phyloP scores from a whole-genome alignment of 2,888 invertebrate genomes.

The Ditylenchus weischeri region DNA sequence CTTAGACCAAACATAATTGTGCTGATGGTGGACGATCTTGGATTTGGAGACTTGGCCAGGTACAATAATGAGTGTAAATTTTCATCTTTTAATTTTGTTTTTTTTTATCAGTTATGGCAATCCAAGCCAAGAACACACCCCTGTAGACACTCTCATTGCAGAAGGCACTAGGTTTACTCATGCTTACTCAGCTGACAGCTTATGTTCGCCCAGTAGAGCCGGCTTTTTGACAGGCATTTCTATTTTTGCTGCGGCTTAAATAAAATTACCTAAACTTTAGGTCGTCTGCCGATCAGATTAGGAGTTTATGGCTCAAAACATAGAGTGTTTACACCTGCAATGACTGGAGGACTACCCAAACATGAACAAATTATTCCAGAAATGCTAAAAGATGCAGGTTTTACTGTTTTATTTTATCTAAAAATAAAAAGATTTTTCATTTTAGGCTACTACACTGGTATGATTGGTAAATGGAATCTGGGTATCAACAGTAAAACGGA shows the following conservation, averaged over 20 bases:
- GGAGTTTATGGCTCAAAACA: constrained; percentile 54
- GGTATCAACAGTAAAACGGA: constrained; percentile 58
- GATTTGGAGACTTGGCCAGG: constrained; percentile 53
- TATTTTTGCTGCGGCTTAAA: background rate
- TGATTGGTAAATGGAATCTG: constrained; percentile 64
- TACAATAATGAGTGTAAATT: no score
- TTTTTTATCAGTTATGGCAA: constrained; percentile 44
- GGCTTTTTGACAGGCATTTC: constrained; percentile 62
- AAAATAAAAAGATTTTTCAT: no score
- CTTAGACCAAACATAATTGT: constrained; percentile 62
- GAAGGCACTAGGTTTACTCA: constrained; percentile 63
- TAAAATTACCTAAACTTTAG: constrained; percentile 26
- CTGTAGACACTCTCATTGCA: constrained; percentile 57
- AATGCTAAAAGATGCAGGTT: constrained; percentile 59
- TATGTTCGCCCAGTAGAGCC: constrained; percentile 64
- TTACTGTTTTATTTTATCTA: background rate
- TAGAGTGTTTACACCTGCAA: constrained; percentile 54
- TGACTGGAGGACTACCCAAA: constrained; percentile 61
- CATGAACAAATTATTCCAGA: constrained; percentile 62
- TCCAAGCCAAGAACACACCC: constrained; percentile 60
- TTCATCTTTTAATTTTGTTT: background rate
- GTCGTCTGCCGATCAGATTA: constrained; percentile 56
- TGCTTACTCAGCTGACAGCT: constrained; percentile 62
- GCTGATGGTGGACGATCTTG: constrained; percentile 63
- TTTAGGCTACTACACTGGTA: constrained; percentile 61